Percentiles rank a stretch among this genome's conserved stretches.
Evolutionary conservation across 2,113 vertebrate species (phyloP).

Genomic region (Hippoglossus stenolepis): DNA sequence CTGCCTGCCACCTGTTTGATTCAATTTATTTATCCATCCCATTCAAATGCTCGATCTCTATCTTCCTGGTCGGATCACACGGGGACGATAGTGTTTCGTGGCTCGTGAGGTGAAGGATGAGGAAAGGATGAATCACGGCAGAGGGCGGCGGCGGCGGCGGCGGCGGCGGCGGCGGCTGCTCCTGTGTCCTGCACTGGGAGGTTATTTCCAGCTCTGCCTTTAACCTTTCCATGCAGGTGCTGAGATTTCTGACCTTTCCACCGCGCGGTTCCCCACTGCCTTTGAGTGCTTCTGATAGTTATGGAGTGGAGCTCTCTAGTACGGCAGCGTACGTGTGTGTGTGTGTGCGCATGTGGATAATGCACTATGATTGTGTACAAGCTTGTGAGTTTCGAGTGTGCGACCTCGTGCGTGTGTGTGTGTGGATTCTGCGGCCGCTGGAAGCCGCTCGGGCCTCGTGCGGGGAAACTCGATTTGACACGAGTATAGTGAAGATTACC

Average conservation of each 20-base stretch:
- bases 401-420: conserved; percentile 22
- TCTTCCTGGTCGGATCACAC: not conserved
- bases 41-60: not conserved
- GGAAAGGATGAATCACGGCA: conserved; percentile 26
- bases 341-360: conserved; percentile 19
- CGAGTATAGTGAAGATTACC: conserved; percentile 72
- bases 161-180: conserved; percentile 11
- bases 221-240: conserved; percentile 77
- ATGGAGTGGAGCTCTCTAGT: conserved; percentile 60
- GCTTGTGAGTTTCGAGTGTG: conserved; percentile 40
- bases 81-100: not conserved
- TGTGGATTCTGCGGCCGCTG: conserved; percentile 28
- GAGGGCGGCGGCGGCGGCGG: no score
- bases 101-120: not conserved
- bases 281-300: conserved; percentile 72
- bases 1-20: conserved; percentile 18
- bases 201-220: conserved; percentile 75
- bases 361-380: conserved; percentile 47
- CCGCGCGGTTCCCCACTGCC: conserved; percentile 56
- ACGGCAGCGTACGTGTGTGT: conserved; percentile 10
- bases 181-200: conserved; percentile 15
- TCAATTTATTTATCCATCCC: conserved; percentile 4
- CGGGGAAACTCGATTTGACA: conserved; percentile 74
- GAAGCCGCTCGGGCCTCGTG: conserved; percentile 30
- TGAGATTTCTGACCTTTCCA: conserved; percentile 76